Base-by-base conservation (phyloP, 1,140 invertebrate species). In the Carposina sasakii region DNA sequence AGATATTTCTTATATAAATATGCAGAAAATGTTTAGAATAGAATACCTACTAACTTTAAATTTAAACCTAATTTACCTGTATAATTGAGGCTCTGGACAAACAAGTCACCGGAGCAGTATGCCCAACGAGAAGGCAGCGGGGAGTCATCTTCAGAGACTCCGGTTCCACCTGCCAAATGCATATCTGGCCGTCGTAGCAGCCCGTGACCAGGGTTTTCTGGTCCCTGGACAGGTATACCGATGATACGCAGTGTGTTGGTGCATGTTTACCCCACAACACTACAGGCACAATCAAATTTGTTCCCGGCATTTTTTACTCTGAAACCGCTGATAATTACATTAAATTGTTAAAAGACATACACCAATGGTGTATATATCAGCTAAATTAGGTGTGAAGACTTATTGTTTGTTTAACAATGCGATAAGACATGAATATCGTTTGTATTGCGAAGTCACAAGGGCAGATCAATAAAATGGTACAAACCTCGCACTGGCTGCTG, bases 101-200 rank as follows among this genome's bases (percentile, higher is more conserved):
- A 81, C 97, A 99, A 36, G 96, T 88, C 20, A 99, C 93, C 0
- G 96, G 92, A 17, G 95, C 93, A 1, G 96, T 95, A 71, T 99
- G 98, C 1, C 98, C 98, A 58, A 99, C 96, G 26, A 99, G 85
- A 52, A 99, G 88, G 85, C 94, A 97, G 49, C 95, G 87, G 3
- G 98, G 97, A n/a, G 91, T 96, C 89, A 99, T 94, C 91, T 98
- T 87, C 36, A 96, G 75, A 2, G 90, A 92, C 54, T 91, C 91
- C 2, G 93, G 92, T 60, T 95, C 91, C 15, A 98, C 93, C 67
- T 81, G 88, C 98, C 98, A 99, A 15, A 99, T 88, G 76, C 96
- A 97, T 66, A 99, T 96, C 78, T 99, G 97, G 19, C 98, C 98
- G 88, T 99, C 98, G 69, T 98, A 95, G 75, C 96, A 98, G 24